A percentile compares a stretch with the other conserved stretches of the same genome.
Evolutionary conservation across 2,888 invertebrate genomes (phyloP).

Genomic region (Polydrusus cervinus): DNA sequence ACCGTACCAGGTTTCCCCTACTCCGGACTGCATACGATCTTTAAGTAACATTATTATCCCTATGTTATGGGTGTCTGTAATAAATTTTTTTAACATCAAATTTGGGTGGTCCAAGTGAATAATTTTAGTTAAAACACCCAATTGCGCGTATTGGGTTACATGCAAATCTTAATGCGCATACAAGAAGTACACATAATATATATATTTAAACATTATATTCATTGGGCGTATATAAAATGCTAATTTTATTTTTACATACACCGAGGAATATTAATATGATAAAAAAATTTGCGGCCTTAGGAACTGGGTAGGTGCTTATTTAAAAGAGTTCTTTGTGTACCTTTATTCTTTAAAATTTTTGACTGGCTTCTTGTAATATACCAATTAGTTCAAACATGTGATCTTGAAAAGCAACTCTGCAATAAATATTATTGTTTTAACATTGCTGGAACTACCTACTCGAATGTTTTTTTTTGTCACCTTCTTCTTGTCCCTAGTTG

Average conservation of each 20-base stretch:
- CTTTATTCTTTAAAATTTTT: no score
- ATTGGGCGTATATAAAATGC: slow-evolving; percentile 27
- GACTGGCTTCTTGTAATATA: no score
- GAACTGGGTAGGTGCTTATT: no score
- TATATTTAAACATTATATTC: slow-evolving; percentile 39
- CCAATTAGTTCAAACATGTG: no score
- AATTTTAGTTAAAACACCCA: slow-evolving; percentile 39
- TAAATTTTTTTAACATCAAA: slow-evolving; percentile 41
- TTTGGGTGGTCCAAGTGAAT: slow-evolving; percentile 40
- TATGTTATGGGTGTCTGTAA: slow-evolving; percentile 37
- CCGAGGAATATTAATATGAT: slow-evolving; percentile 27
- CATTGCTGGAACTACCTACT: no score
- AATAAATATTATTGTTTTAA: no score
- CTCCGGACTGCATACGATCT: neutral
- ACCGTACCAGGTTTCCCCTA: no score
- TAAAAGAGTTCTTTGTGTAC: neutral
- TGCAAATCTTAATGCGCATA: slow-evolving; percentile 25
- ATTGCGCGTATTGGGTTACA: slow-evolving; percentile 31
- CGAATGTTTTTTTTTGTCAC: no score
- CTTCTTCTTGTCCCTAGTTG: no score
- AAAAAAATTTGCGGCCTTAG: neutral
- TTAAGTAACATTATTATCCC: slow-evolving; percentile 40
- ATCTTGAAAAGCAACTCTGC: no score
- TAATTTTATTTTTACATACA: slow-evolving; percentile 31
- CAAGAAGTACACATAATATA: slow-evolving; percentile 28